These are phyloP conservation scores for Lepus timidus DNA, from an alignment of 2,113 vertebrate species.

Conservation along the genomic window DNA sequence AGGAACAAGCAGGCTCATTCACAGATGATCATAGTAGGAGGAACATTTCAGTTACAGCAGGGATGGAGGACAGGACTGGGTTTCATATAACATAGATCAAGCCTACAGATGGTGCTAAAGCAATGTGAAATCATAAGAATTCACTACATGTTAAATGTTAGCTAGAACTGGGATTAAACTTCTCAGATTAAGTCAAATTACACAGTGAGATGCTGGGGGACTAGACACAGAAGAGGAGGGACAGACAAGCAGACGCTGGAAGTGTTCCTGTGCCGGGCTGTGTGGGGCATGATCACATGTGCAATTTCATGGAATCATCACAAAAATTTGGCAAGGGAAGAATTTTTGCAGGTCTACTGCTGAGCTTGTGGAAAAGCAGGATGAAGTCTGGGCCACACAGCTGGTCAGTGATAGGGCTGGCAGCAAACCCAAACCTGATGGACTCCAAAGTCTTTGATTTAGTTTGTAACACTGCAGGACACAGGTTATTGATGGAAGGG, in stretches of 20 bases:
- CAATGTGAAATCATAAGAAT: background rate
- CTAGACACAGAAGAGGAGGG: background rate
- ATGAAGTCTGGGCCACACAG: rapidly evolving
- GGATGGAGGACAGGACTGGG: no score
- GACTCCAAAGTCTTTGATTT: background rate
- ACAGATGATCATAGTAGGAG: background rate
- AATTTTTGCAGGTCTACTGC: background rate
- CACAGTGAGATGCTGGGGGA: background rate
- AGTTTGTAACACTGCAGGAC: no score
- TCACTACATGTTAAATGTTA: background rate
- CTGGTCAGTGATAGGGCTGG: background rate
- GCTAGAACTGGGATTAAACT: background rate
- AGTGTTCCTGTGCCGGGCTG: background rate
- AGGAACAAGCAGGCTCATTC: no score
- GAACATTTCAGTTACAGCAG: background rate
- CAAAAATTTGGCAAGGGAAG: background rate
- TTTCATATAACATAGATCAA: background rate
- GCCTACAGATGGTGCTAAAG: background rate
- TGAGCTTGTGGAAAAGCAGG: background rate
- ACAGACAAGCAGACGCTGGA: background rate
- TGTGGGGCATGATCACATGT: background rate
- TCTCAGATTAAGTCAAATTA: background rate
- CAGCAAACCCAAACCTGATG: background rate
- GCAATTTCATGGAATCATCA: background rate
- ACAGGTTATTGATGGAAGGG: no score